These are phyloP conservation scores for Sesamia inferens DNA, from an alignment of 2,888 invertebrate species.

Conservation along the genomic window DNA sequence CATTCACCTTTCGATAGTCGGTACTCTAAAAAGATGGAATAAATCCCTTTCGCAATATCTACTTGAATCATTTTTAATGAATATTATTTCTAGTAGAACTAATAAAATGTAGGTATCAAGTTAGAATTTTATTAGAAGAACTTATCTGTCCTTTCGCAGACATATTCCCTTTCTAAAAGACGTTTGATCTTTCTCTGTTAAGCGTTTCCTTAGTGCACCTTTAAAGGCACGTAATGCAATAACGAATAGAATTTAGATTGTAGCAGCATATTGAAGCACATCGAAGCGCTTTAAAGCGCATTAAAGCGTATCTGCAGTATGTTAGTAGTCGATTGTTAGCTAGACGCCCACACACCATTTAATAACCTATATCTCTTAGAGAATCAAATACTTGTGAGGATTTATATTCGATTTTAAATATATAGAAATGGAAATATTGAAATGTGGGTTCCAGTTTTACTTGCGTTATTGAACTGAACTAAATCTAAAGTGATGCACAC, in stretches of 20 bases:
- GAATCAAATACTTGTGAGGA: slow-evolving; percentile 24
- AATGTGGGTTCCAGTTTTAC: neutral
- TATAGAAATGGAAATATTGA: neutral
- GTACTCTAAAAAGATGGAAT: neutral
- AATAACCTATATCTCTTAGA: slow-evolving; percentile 13
- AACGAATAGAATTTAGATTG: slow-evolving; percentile 44
- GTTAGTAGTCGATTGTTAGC: slow-evolving; percentile 2
- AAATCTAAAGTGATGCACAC: neutral
- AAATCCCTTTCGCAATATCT: slow-evolving; percentile 10
- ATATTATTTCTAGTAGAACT: neutral
- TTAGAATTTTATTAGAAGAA: slow-evolving; percentile 13
- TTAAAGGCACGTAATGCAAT: slow-evolving; percentile 38
- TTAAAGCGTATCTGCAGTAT: slow-evolving; percentile 11
- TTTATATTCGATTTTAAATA: slow-evolving; percentile 16
- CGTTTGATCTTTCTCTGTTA: slow-evolving; percentile 25
- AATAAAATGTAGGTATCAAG: slow-evolving; percentile 4
- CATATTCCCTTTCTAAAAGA: slow-evolving; percentile 34
- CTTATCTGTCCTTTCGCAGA: slow-evolving; percentile 4
- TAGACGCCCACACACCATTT: neutral
- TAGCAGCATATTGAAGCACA: slow-evolving; percentile 18
- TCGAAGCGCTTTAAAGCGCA: slow-evolving; percentile 4
- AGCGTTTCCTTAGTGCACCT: slow-evolving; percentile 23
- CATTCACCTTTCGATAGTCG: neutral
- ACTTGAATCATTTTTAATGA: neutral
- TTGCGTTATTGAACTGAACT: neutral